A percentile compares a stretch with the other conserved stretches of the same genome.
Evolutionary conservation across 2,888 invertebrate genomes (phyloP).

Genomic region (Bombylius discolor): DNA sequence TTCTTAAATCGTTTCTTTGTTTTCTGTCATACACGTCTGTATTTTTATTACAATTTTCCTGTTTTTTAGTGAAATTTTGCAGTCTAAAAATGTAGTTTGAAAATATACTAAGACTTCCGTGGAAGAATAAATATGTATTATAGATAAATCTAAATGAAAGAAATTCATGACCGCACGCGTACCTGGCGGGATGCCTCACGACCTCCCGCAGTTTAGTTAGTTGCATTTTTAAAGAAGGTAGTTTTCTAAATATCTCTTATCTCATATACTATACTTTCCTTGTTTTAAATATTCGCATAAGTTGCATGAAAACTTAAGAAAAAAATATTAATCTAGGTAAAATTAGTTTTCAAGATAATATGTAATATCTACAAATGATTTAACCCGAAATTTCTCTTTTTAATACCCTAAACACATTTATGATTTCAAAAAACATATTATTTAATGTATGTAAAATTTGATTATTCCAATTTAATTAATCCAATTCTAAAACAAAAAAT

Average conservation of each 20-base stretch:
- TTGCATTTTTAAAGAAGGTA: not conserved
- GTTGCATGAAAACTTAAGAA: too few relatives aligned
- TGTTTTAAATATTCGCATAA: too few relatives aligned
- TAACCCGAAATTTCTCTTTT: too few relatives aligned
- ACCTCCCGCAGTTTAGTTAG: conserved; percentile 5
- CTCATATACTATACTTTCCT: not conserved
- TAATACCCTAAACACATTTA: too few relatives aligned
- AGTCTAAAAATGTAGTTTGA: not conserved
- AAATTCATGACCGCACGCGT: conserved; percentile 6
- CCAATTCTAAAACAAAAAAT: too few relatives aligned
- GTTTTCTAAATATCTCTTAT: not conserved
- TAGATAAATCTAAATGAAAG: not conserved
- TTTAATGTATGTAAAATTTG: too few relatives aligned
- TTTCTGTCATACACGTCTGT: not conserved
- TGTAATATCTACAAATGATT: too few relatives aligned
- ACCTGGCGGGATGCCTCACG: conserved; percentile 7
- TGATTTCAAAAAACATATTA: too few relatives aligned
- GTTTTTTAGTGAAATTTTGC: not conserved
- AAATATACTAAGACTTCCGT: not conserved
- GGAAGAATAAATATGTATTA: not conserved
- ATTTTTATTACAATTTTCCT: not conserved
- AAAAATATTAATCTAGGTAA: too few relatives aligned
- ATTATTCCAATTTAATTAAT: too few relatives aligned
- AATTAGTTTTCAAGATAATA: too few relatives aligned
- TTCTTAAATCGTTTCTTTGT: not conserved